Base-by-base conservation (phyloP, 2,888 invertebrate species). In the Leptura quadrifasciata region DNA sequence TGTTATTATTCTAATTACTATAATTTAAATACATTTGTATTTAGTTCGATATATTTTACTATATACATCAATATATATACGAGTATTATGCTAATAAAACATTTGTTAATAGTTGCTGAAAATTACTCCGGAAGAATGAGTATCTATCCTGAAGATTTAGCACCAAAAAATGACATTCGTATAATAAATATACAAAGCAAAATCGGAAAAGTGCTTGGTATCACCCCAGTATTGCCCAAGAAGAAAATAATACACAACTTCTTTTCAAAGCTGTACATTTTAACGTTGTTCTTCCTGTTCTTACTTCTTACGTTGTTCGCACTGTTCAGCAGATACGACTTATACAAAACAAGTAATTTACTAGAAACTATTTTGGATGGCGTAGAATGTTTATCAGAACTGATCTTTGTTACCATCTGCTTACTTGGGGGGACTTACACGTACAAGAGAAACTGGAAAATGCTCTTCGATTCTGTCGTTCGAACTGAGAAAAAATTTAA, bases 371-470 rank as follows among this genome's bases (percentile, higher is more conserved):
- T 55, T 3, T 35, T 68, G 57, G 68, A 68, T 20, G 55, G 8
- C 0, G 1, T 68, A 1, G 68, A 68, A 57, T 55, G 55, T 52
- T 5, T 68, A 0, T 68, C 57, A 4, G 55, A 68, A 18, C 35
- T 68, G 2, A 18, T 68, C 0, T 57, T 57, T 31, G 24, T 55
- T 35, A 2, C 24, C 5, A 15, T 68, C 1, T 57, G 55, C 18
- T n/a, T 68, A 17, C 2, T 55, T 10, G 55, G 31, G 18, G 35
- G 18, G 15, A 18, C 12, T 57, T 68, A 35, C 12, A 8, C 35
- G 4, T 63, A 63, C 15, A 39, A 31, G 35, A 63, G 31, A 31
- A 68, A 31, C 31, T 68, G 68, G 68, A 55, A 24, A 57, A 18
- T 12, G 8, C 55, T 68, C 10, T 57, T 68, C 9, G 68, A 68